Percentiles rank a stretch among this genome's conserved stretches.
These are phyloP conservation scores for Polypterus bichir DNA, from an alignment of 2,113 vertebrate species.

Conservation along the genomic window DNA sequence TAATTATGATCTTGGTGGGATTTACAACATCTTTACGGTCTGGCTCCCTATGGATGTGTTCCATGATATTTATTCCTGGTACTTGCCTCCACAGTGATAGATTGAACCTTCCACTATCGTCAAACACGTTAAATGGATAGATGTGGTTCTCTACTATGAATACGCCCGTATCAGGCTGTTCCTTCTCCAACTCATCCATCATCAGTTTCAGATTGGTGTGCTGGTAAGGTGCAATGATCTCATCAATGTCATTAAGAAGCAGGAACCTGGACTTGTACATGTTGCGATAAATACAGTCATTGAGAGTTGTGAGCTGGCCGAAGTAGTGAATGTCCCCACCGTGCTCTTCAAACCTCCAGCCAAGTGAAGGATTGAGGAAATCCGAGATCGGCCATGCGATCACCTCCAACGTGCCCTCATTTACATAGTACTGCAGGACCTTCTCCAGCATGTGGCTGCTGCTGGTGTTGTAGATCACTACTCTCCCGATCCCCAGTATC, in stretches of 20 bases:
- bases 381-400: constrained; percentile 52
- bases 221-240: constrained; percentile 52
- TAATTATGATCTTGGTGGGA: constrained; percentile 37
- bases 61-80: constrained; percentile 53
- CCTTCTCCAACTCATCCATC: constrained; percentile 35
- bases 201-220: constrained; percentile 34
- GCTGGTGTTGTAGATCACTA: constrained; percentile 63
- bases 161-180: constrained; percentile 28
- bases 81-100: constrained; percentile 39
- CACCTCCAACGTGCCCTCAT: constrained; percentile 48
- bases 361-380: constrained; percentile 37
- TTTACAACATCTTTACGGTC: constrained; percentile 16
- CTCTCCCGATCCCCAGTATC: constrained; percentile 47
- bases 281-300: constrained; percentile 48
- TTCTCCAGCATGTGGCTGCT: constrained; percentile 43
- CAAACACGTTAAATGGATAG: constrained; percentile 37
- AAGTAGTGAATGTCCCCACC: constrained; percentile 43
- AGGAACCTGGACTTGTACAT: constrained; percentile 43
- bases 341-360: constrained; percentile 25
- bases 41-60: constrained; percentile 45
- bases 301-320: constrained; percentile 42
- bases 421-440: constrained; percentile 43
- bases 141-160: constrained; percentile 56
- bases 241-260: constrained; percentile 55
- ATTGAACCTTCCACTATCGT: constrained; percentile 27